These are phyloP conservation scores for Microcebus lehilahytsara DNA, from an alignment of 2,113 vertebrate species.

Conservation along the genomic window DNA sequence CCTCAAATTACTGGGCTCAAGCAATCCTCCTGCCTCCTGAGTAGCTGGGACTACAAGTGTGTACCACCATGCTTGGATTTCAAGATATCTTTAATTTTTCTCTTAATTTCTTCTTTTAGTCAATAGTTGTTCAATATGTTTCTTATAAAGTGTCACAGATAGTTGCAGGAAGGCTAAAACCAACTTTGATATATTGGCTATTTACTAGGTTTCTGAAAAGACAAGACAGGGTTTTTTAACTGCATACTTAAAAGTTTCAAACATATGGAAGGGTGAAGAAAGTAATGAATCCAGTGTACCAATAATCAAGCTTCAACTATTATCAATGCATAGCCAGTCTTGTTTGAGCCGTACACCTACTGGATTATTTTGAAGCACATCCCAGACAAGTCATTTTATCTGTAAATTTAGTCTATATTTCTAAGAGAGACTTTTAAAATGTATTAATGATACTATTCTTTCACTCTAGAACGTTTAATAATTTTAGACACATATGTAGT, in stretches of 20 bases:
- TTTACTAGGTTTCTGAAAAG: background rate
- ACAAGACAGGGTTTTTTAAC: background rate
- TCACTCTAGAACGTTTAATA: background rate
- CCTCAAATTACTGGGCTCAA: background rate
- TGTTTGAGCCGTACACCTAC: background rate
- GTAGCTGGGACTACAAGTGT: background rate
- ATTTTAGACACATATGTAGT: background rate
- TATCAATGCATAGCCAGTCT: background rate
- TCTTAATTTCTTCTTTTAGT: background rate
- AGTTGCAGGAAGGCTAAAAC: background rate
- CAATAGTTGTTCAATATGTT: background rate
- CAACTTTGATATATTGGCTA: background rate
- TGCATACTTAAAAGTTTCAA: background rate
- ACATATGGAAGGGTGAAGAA: background rate
- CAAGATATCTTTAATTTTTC: background rate
- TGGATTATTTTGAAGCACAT: background rate
- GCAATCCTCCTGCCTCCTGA: background rate
- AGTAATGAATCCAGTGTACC: background rate
- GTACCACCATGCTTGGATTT: background rate
- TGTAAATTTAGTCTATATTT: background rate
- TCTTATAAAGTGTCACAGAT: background rate
- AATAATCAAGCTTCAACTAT: background rate
- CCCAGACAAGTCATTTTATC: background rate
- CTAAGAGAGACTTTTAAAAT: background rate
- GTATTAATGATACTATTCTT: background rate